These are phyloP conservation scores for Bellardia pandia DNA, from an alignment of 2,888 invertebrate genomes.

Conservation along the genomic window DNA sequence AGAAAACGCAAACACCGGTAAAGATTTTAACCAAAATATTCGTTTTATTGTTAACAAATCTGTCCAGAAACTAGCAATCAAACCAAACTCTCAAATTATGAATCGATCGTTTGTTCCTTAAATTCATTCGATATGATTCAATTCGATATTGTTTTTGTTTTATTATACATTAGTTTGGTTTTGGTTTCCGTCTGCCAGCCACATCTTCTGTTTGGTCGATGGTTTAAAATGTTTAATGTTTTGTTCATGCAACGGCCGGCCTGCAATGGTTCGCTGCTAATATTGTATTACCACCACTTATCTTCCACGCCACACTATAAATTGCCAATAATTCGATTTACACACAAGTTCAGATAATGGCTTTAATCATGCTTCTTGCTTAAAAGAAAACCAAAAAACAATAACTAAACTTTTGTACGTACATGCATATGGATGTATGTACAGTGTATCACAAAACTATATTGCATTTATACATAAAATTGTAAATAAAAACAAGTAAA, in stretches of 20 bases:
- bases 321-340: slow-evolving; percentile 84
- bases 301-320: slow-evolving; percentile 76
- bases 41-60: not conserved
- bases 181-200: slow-evolving; percentile 44
- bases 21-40: not conserved
- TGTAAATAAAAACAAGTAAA: too few species aligned
- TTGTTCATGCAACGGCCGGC: slow-evolving; percentile 38
- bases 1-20: not conserved
- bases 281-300: slow-evolving; percentile 71
- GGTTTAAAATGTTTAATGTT: slow-evolving; percentile 34
- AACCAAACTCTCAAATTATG: slow-evolving; percentile 20
- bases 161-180: slow-evolving; percentile 41
- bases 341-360: slow-evolving; percentile 78
- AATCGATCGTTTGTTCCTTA: slow-evolving; percentile 45
- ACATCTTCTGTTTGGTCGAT: slow-evolving; percentile 32
- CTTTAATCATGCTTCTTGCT: slow-evolving; percentile 64
- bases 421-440: too few species aligned
- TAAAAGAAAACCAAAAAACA: slow-evolving; percentile 36
- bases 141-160: slow-evolving; percentile 60
- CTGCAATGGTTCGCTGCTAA: slow-evolving; percentile 27
- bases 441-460: too few species aligned
- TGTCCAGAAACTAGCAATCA: not conserved
- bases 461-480: too few species aligned
- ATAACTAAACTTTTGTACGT: slow-evolving; percentile 19
- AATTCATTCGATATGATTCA: slow-evolving; percentile 44